Evolutionary conservation across 2,888 invertebrate genomes (phyloP).

Genomic region (Venusia cambrica): DNA sequence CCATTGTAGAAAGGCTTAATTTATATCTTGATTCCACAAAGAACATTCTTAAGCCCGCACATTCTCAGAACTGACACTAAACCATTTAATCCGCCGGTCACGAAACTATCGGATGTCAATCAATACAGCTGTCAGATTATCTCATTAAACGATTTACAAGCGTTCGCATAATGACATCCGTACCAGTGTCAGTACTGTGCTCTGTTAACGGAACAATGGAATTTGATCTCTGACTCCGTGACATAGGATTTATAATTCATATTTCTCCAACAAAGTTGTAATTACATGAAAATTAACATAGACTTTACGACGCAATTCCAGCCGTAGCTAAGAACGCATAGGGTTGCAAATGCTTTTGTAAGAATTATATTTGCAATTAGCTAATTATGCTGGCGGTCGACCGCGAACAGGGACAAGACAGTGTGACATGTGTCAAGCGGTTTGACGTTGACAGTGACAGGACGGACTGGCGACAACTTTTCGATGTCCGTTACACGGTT

Average conservation of each 20-base stretch:
- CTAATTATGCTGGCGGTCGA: conserved; percentile 51
- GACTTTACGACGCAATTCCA: conserved; percentile 5
- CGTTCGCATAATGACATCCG: conserved; percentile 41
- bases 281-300: conserved; percentile 47
- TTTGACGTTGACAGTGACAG: conserved; percentile 39
- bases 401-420: conserved; percentile 31
- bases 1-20: no score
- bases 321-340: conserved; percentile 13
- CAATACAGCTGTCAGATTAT: conserved; percentile 54
- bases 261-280: conserved; percentile 38
- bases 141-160: conserved; percentile 50
- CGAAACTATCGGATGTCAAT: conserved; percentile 39
- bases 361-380: conserved; percentile 53
- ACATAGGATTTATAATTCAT: conserved; percentile 38
- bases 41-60: conserved; percentile 13
- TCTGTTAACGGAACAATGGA: conserved; percentile 25
- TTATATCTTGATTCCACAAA: no score
- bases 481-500: conserved; percentile 53
- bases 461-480: conserved; percentile 57
- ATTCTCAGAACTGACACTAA: conserved; percentile 16
- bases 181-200: conserved; percentile 25
- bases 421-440: conserved; percentile 47
- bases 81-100: conserved; percentile 23
- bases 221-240: conserved; percentile 38
- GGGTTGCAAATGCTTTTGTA: conserved; percentile 14